Percentiles rank a stretch among this genome's conserved stretches.
Evolutionary conservation across 1,140 invertebrate genomes (phyloP).

Genomic region (Portunus trituberculatus): DNA sequence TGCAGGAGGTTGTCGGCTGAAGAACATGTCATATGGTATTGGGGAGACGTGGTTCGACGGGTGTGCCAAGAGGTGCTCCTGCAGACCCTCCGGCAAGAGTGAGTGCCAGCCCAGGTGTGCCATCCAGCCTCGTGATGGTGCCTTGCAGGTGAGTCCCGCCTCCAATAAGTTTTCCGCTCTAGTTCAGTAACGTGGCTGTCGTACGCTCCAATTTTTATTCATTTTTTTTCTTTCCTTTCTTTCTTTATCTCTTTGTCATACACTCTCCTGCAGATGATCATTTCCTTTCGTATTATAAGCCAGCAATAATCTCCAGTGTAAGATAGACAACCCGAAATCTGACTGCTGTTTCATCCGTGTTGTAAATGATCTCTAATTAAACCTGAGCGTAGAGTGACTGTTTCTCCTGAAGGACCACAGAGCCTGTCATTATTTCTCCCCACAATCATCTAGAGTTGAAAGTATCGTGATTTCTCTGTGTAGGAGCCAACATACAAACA

Average conservation of each 20-base stretch:
- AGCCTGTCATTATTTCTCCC: too few relatives aligned
- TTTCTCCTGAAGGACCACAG: too few relatives aligned
- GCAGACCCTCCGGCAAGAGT: constrained; percentile 77
- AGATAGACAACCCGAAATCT: too few relatives aligned
- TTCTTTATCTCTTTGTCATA: background rate
- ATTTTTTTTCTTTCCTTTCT: too few relatives aligned
- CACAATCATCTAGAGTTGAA: too few relatives aligned
- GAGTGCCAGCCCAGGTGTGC: constrained; percentile 77
- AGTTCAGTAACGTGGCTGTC: background rate
- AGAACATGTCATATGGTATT: constrained; percentile 78
- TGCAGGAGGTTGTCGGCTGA: constrained; percentile 78
- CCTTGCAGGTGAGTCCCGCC: constrained; percentile 65
- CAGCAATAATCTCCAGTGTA: too few relatives aligned
- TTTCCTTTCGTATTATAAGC: too few relatives aligned
- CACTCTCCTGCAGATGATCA: background rate
- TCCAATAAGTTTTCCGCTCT: background rate
- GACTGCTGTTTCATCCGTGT: background rate
- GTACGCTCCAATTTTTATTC: too few relatives aligned
- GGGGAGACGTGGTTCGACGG: constrained; percentile 79
- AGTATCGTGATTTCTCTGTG: too few relatives aligned
- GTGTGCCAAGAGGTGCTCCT: constrained; percentile 79
- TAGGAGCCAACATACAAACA: constrained; percentile 72
- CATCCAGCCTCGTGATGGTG: constrained; percentile 73
- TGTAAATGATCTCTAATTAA: background rate
- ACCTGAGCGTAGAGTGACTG: too few relatives aligned